phyloP scores from a whole-genome alignment of 1,140 invertebrate species.

The Drosophila pachea region DNA sequence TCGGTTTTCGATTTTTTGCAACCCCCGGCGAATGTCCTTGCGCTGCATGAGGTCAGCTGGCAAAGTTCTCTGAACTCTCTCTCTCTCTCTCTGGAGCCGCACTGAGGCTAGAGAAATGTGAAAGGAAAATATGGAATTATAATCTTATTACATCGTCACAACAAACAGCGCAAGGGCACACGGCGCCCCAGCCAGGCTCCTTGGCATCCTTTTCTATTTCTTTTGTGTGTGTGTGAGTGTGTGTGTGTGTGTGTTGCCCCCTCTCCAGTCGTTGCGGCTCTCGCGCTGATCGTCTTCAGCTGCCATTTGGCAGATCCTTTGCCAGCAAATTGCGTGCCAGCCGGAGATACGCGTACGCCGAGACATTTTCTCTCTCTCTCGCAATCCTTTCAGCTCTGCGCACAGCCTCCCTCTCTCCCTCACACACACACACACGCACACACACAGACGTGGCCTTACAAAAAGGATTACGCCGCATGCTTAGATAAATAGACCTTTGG shows the following conservation, averaged over 20 bases:
- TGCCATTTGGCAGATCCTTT: conserved; percentile 42
- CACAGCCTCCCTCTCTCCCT: conserved; percentile 13
- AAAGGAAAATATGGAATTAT: conserved; percentile 69
- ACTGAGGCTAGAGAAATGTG: conserved; percentile 22
- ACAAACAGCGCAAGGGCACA: conserved; percentile 47
- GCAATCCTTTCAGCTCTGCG: conserved; percentile 63
- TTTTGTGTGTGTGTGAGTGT: conserved; percentile 7
- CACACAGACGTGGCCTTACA: conserved; percentile 69
- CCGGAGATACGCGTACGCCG: conserved; percentile 70
- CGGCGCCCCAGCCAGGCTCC: conserved; percentile 44
- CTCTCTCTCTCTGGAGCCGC: conserved; percentile 3
- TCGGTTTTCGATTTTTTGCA: conserved; percentile 38
- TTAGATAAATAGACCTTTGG: conserved; percentile 60
- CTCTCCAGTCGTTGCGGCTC: no score
- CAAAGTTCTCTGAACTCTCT: conserved; percentile 62
- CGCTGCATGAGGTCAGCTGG: conserved; percentile 50
- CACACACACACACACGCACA: conserved; percentile 40
- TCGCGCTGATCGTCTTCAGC: conserved; percentile 61
- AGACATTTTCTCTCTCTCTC: conserved; percentile 46
- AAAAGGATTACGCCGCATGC: conserved; percentile 76
- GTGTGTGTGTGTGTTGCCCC: conserved; percentile 12
- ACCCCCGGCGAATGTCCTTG: conserved; percentile 47
- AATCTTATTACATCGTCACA: conserved; percentile 77
- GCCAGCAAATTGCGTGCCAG: conserved; percentile 56
- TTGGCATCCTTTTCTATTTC: conserved; percentile 54